Conservation (phyloP, 2,797 vertebrate genomes). For the Aphelocoma californica region DNA sequence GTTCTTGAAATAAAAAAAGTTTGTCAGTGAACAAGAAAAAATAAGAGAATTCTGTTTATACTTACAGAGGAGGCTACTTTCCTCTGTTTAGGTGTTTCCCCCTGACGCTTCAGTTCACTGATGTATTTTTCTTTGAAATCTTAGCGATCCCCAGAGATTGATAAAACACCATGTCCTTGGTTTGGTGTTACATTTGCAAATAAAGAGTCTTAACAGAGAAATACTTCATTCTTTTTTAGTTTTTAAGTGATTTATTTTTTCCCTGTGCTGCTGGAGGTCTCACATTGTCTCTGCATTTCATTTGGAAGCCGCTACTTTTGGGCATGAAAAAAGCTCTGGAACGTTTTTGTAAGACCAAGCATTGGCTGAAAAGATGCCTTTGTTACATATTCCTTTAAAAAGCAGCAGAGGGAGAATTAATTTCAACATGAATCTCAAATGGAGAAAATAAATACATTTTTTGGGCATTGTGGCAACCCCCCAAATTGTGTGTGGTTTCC, state of each 20-base stretch:
- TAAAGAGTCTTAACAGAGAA: neutral
- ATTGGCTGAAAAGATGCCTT: conserved; percentile 22
- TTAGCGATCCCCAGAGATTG: neutral
- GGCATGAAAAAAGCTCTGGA: neutral
- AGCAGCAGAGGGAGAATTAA: neutral
- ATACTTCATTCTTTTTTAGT: neutral
- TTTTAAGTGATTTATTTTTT: neutral
- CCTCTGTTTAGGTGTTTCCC: neutral
- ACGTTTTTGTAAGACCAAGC: neutral
- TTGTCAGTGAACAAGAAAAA: neutral
- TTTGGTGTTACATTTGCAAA: neutral
- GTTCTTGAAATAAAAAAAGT: neutral
- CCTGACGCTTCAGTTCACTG: neutral
- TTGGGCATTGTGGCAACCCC: neutral
- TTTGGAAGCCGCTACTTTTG: neutral
- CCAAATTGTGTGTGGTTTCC: neutral
- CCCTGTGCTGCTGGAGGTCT: neutral
- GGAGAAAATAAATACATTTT: neutral
- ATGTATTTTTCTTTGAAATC: neutral
- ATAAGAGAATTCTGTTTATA: neutral
- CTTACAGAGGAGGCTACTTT: neutral
- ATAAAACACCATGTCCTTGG: neutral
- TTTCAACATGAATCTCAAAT: neutral
- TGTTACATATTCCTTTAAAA: neutral
- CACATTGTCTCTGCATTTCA: neutral